Evolutionary conservation across 2,888 invertebrate genomes (phyloP), one percentile per base, ranked within the genome.

Genomic region (Micoletzkya japonica): DNA sequence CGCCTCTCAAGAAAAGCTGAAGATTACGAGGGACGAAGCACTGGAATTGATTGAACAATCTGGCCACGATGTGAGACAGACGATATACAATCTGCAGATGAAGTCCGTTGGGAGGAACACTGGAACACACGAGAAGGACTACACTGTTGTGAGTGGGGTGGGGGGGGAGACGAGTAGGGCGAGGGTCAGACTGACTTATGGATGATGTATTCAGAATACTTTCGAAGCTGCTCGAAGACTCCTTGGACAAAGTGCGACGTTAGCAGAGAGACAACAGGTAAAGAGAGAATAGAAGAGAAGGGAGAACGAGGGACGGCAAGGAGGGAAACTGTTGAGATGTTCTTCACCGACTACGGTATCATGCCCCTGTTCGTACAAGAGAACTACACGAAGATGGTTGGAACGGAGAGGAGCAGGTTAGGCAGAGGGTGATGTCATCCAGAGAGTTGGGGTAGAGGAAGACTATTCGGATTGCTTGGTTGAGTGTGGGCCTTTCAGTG

Each of bases 321-420:
- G n/a, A n/a, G n/a, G n/a, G n/a, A n/a, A n/a, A n/a, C n/a, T n/a
- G n/a, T n/a, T 60, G 92, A 93, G 85, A 88, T 98, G 70, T 99
- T 97, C 88, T 99, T 97, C 88, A 91, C 93, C 84, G 98, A 99
- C 88, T 99, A 98, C 88, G 93, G 91, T 82, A 90, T 98, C 75
- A 91, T 92, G n/a, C 94, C 96, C 1, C 88, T 99, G 20, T 98
- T 99, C 87, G 94, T 98, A 0, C 95, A 97, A 83, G 97, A 99
- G 87, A 98, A 97, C 87, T 99, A 98, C 87, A 87, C 93, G 26
- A 89, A 89, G 76, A 93, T 93, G 1, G 73, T 70, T 30, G 67
- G n/a, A 4, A 77, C 74, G 61, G 72, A 75, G 4, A 70, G 32
- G 17, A 52, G 52, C 50, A 64, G 39, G 64, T 64, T n/a, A 52